Conservation (phyloP, 2,113 vertebrate genomes). For the Megaceryle maxima region DNA sequence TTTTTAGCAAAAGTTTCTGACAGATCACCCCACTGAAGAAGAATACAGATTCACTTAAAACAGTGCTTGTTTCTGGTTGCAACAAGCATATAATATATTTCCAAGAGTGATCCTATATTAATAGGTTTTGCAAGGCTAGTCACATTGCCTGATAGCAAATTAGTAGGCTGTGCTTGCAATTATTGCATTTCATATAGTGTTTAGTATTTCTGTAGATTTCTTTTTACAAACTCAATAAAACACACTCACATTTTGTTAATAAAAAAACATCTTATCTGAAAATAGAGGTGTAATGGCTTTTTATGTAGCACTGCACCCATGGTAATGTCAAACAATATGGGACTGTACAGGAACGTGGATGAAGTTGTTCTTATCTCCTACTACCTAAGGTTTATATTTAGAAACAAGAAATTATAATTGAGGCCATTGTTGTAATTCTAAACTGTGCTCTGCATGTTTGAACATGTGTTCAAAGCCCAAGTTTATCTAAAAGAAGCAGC, state of each 20-base stretch:
- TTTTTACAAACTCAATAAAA: background rate
- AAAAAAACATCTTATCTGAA: background rate
- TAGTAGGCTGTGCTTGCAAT: background rate
- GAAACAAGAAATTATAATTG: background rate
- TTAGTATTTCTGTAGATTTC: background rate
- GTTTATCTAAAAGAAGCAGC: background rate
- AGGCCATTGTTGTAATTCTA: background rate
- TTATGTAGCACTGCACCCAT: background rate
- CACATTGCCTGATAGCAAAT: background rate
- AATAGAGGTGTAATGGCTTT: background rate
- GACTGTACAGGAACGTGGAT: background rate
- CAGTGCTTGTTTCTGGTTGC: background rate
- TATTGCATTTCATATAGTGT: background rate
- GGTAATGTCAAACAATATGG: background rate
- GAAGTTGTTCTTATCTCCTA: background rate
- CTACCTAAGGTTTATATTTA: background rate
- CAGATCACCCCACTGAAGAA: background rate
- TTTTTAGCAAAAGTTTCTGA: background rate
- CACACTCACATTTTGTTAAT: background rate
- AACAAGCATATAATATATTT: background rate
- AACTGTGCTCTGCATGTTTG: background rate
- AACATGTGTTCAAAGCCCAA: background rate
- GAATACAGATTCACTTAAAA: background rate
- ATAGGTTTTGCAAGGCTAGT: background rate
- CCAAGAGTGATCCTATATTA: background rate